Evolutionary conservation across 2,113 vertebrate species (phyloP), one percentile per base, ranked within the genome.

Genomic region (Donacobius atricapilla): DNA sequence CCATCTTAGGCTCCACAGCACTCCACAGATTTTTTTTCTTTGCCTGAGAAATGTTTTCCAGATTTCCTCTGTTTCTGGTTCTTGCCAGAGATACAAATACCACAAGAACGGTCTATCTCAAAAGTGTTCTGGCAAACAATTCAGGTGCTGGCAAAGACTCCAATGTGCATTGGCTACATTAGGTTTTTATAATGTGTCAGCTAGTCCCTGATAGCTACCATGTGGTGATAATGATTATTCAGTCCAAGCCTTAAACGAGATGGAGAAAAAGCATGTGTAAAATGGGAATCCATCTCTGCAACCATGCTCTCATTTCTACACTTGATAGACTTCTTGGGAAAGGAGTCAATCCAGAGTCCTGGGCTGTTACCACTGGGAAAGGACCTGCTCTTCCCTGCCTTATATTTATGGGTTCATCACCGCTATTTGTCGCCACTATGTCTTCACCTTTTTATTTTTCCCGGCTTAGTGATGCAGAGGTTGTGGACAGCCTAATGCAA

Each of bases 91-190:
- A 88, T 56, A 78, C 75, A 96, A 94, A 93, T 80, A 94, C 71
- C 88, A 88, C 79, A 84, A 71, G 53, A 91, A 75, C 51, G 60
- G 73, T 72, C 76, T 84, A 93, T 94, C 80, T 92, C 76, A 39
- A 72, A 96, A 97, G 93, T 42, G 65, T 92, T 93, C 92, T 96
- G 94, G 96, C 90, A 95, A 94, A 94, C 20, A 94, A 21, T 65
- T 84, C 80, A 95, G 83, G 60, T 73, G 25, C 57, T 96, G 92
- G 94, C 90, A 93, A 83, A 63, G 68, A 57, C 21, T 94, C 45
- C 64, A 65, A 10, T 23, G 35, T 3, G 11, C 48, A 27, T 53
- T 96, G 94, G 80, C 88, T 89, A 30, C 79, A 93, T 80, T 92
- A 94, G 44, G 48, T 44, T 96, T 94, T 96, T 92, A 93, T 83